A percentile compares a stretch with the other conserved stretches of the same genome.
These are phyloP conservation scores for Lytechinus pictus DNA, from an alignment of 35 echinoderm and acorn worm genomes.

Conservation along the genomic window DNA sequence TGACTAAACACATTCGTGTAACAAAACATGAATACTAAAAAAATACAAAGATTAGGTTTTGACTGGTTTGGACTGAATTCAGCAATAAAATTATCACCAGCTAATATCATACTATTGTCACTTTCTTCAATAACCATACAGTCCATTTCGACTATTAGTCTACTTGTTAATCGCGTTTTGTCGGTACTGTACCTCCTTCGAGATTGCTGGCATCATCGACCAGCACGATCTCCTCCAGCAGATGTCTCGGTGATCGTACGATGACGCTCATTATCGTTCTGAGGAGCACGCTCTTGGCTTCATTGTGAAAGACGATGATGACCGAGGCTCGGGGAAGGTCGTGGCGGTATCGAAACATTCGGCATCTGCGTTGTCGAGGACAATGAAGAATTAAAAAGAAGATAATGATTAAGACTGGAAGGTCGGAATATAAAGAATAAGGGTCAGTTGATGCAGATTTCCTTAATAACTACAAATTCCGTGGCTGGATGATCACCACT, in stretches of 20 bases:
- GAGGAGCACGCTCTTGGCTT: constrained; percentile 61
- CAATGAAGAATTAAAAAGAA: not conserved
- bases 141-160: no score
- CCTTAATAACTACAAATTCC: no score
- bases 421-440: not conserved
- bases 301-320: constrained; percentile 66
- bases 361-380: constrained; percentile 48
- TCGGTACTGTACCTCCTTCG: not conserved
- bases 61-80: no score
- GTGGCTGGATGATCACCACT: no score
- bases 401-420: not conserved
- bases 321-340: constrained; percentile 60
- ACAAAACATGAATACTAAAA: no score
- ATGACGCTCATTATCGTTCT: constrained; percentile 66
- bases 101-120: no score
- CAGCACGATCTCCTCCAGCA: constrained; percentile 65
- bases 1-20: no score
- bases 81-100: no score
- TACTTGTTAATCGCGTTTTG: no score
- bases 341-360: constrained; percentile 34
- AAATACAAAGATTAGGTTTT: no score
- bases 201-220: constrained; percentile 71
- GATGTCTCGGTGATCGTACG: constrained; percentile 55
- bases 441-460: not conserved
- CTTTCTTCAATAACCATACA: no score